Conservation (phyloP, 2,113 vertebrate species). For the Oryctolagus cuniculus region DNA sequence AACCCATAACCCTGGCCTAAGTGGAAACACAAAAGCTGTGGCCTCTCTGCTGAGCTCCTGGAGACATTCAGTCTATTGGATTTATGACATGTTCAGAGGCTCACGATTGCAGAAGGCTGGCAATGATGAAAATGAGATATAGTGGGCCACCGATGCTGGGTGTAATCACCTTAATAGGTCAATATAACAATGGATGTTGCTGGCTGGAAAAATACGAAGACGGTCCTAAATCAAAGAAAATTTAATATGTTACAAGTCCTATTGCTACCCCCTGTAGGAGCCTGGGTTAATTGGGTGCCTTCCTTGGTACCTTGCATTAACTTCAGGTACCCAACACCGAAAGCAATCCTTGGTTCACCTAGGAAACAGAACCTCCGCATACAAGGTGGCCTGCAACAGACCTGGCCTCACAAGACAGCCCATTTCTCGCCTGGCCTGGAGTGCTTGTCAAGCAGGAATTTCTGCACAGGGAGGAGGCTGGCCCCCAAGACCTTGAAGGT, state of each 20-base stretch:
- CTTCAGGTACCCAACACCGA: not conserved
- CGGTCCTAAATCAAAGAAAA: constrained; percentile 56
- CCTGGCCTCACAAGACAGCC: not conserved
- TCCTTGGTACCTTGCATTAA: not conserved
- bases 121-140: constrained; percentile 55
- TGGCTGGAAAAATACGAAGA: constrained; percentile 56
- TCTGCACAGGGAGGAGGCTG: not conserved
- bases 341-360: not conserved
- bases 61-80: constrained; percentile 53
- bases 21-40: constrained; percentile 61
- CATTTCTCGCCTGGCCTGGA: not conserved
- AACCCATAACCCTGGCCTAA: constrained; percentile 65
- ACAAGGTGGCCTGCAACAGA: not conserved
- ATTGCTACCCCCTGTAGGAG: not conserved
- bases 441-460: not conserved
- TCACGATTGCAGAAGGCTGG: constrained; percentile 48
- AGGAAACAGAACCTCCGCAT: too few relatives aligned
- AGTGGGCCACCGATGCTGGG: not conserved
- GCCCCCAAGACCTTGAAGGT: not conserved
- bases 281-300: not conserved
- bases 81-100: constrained; percentile 67
- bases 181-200: constrained; percentile 8
- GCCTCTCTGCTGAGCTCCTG: constrained; percentile 53
- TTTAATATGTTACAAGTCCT: not conserved
- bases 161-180: constrained; percentile 71